phyloP scores from a whole-genome alignment of 1,140 invertebrate species.

The Cydia pomonella region DNA sequence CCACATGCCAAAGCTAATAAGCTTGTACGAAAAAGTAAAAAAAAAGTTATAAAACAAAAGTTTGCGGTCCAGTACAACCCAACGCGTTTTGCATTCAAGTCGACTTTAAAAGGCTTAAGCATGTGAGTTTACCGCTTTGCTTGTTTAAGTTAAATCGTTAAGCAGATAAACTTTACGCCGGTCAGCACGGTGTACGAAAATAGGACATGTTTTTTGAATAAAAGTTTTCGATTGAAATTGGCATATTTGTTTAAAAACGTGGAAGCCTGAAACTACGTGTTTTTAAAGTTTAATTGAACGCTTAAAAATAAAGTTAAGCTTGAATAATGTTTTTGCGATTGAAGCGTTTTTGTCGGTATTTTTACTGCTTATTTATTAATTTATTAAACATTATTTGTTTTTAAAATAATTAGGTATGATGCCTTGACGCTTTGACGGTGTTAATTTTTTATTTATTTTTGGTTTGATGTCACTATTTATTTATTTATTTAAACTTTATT shows the following conservation, averaged over 20 bases:
- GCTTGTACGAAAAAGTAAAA: neutral
- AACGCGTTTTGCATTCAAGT: slow-evolving; percentile 8
- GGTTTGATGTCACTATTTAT: too few species aligned
- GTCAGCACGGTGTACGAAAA: neutral
- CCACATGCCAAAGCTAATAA: neutral
- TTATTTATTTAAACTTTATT: too few species aligned
- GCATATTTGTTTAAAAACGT: neutral
- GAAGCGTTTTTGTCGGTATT: neutral
- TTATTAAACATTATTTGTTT: too few species aligned
- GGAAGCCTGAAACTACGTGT: too few species aligned
- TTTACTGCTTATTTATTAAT: too few species aligned
- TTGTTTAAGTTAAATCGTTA: neutral
- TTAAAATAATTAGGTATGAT: too few species aligned
- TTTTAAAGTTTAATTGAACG: too few species aligned
- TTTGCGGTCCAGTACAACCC: neutral
- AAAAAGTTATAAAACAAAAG: slow-evolving; percentile 22
- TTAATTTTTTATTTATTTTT: too few species aligned
- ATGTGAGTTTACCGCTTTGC: slow-evolving; percentile 4
- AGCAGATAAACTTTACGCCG: neutral
- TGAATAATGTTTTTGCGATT: neutral
- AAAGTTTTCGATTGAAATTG: neutral
- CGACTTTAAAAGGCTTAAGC: slow-evolving; percentile 6
- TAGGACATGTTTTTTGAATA: neutral
- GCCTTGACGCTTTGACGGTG: too few species aligned
- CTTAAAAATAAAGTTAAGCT: neutral